Conservation (phyloP, 2,888 invertebrate species). For the Tinea semifulvella region DNA sequence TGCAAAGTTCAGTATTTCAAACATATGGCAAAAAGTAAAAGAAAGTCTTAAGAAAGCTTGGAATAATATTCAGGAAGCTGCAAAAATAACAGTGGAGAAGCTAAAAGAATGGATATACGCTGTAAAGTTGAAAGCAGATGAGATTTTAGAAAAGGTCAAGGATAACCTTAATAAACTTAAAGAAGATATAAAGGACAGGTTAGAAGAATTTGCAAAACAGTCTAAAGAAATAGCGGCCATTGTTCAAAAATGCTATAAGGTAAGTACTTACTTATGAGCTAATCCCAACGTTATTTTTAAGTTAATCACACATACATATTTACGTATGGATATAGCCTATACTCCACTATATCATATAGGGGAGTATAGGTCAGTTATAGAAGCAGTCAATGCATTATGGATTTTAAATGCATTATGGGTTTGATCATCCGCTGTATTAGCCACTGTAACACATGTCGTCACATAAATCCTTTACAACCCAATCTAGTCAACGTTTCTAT, state of each 20-base stretch:
- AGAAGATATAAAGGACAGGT: constrained; percentile 22
- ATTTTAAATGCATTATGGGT: no score
- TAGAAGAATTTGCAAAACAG: constrained; percentile 24
- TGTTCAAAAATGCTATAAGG: constrained; percentile 30
- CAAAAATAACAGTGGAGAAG: constrained; percentile 27
- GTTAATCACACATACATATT: not conserved
- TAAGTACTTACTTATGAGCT: constrained; percentile 24
- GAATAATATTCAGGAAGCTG: constrained; percentile 29
- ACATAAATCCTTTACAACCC: no score
- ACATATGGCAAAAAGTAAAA: constrained; percentile 30
- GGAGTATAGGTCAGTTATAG: no score
- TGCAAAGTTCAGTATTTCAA: constrained; percentile 15
- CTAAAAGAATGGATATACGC: constrained; percentile 26
- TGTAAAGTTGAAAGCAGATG: constrained; percentile 26
- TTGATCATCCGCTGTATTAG: no score
- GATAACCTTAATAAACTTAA: constrained; percentile 21
- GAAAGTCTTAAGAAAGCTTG: constrained; percentile 27
- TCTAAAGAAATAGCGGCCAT: constrained; percentile 24
- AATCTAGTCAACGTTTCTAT: no score
- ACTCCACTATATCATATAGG: not conserved
- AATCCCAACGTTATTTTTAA: not conserved
- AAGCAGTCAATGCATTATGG: no score
- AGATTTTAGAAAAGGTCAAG: constrained; percentile 23
- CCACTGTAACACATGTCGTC: no score
- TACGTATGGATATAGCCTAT: not conserved